Conservation (phyloP, 1,140 invertebrate genomes). For the Idris sp. region DNA sequence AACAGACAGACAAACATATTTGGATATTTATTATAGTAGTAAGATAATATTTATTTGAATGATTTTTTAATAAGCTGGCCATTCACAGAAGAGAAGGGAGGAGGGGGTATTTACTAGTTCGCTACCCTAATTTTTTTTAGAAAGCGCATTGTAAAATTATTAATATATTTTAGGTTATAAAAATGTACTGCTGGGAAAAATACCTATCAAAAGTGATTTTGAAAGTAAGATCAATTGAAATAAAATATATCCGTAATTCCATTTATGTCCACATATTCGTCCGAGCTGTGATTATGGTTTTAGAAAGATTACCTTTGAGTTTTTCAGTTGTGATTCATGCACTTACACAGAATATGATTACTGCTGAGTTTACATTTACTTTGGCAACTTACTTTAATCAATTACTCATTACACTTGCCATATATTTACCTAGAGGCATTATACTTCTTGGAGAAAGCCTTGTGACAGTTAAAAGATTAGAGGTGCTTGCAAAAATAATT, state of each 20-base stretch:
- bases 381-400: constrained; percentile 84
- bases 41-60: no score
- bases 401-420: constrained; percentile 79
- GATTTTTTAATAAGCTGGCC: no score
- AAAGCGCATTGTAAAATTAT: no score
- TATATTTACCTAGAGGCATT: constrained; percentile 85
- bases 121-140: no score
- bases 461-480: constrained; percentile 82
- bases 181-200: constrained; percentile 89
- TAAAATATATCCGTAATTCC: constrained; percentile 82
- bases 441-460: constrained; percentile 82
- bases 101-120: no score
- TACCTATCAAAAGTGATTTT: constrained; percentile 81
- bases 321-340: constrained; percentile 85
- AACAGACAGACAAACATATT: no score
- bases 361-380: constrained; percentile 81
- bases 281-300: constrained; percentile 83
- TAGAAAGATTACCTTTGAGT: constrained; percentile 85
- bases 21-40: no score
- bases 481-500: no score
- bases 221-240: constrained; percentile 81
- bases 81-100: no score
- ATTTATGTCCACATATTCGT: constrained; percentile 86
- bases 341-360: constrained; percentile 82
- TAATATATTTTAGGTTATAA: constrained; percentile 83